Conservation (phyloP, 2,888 invertebrate genomes). For the Thera britannica region DNA sequence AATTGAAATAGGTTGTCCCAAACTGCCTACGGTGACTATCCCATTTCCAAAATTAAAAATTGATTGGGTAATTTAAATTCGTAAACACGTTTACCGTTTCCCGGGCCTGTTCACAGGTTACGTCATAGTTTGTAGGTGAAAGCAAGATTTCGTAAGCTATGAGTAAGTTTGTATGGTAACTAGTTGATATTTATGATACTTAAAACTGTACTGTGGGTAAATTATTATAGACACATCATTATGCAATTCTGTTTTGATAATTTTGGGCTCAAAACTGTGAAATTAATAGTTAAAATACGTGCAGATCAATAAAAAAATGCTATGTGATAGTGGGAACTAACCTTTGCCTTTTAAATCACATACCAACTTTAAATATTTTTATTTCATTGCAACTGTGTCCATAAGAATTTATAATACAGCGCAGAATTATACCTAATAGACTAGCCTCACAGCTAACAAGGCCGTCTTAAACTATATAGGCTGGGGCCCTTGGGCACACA, state of each 20-base stretch:
- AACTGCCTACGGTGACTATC: slow-evolving; percentile 47
- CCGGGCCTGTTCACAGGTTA: slow-evolving; percentile 42
- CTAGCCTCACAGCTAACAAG: too few relatives aligned
- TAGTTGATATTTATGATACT: slow-evolving; percentile 16
- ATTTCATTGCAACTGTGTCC: too few relatives aligned
- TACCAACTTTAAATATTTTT: too few relatives aligned
- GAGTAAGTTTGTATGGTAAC: slow-evolving; percentile 17
- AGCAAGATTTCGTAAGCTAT: slow-evolving; percentile 34
- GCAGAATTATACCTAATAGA: too few relatives aligned
- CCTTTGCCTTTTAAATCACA: too few relatives aligned
- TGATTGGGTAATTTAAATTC: slow-evolving; percentile 79
- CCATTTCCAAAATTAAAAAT: slow-evolving; percentile 72
- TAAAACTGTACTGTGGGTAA: slow-evolving; percentile 7
- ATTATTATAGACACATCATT: not conserved
- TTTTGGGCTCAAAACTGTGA: not conserved
- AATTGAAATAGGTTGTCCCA: slow-evolving; percentile 27
- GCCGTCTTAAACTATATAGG: too few relatives aligned
- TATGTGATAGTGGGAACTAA: too few relatives aligned
- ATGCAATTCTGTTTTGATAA: not conserved
- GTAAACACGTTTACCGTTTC: slow-evolving; percentile 67
- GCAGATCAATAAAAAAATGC: too few relatives aligned
- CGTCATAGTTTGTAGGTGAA: slow-evolving; percentile 21
- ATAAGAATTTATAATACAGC: too few relatives aligned
- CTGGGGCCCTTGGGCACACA: too few relatives aligned
- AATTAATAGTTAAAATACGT: too few relatives aligned